Base-by-base conservation (phyloP, 2,797 vertebrate species). In the Pyrrhura leucotis region DNA sequence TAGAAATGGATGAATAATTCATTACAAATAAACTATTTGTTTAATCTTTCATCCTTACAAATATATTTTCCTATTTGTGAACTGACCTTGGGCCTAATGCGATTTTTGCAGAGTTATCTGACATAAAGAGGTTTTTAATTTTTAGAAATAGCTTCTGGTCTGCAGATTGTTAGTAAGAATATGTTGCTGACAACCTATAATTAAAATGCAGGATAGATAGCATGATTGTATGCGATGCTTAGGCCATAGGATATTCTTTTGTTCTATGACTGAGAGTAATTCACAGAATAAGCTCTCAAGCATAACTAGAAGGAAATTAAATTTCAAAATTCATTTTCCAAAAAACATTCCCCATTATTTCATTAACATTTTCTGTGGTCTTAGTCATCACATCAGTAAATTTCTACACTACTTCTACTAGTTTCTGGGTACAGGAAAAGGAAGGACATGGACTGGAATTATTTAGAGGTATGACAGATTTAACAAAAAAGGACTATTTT, bases 1-100 rank as follows among this genome's bases (percentile, higher is more conserved):
- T 44, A 91, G 68, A 91, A 93, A 88, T 35, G 31, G 21, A 94
- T 95, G 73, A 97, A 93, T 94, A 92, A 97, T 91, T 96, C 39
- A 90, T 92, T 62, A 77, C 33, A 88, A 95, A 89, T 75, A 92
- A 71, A 23, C 25, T 68, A 68, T 62, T 85, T 83, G 69, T 93
- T 93, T 94, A 92, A 84, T 95, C n/a, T 85, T 84, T 77, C 40
- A 80, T 63, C 33, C 72, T 92, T 85, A 83, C 42, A 95, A 89
- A 83, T 80, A 71, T 62, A 75, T 92, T 72, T 2, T 2, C 26
- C 31, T 84, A 69, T 66, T 84, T 92, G 50, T 68, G 50, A 86
- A 88, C 62, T 73, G 92, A 93, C 69, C 62, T 88, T 76, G 44
- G 50, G 42, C 48, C 63, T 73, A 92, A 89, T 45, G 77, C 56